Conservation (phyloP, 2,888 invertebrate genomes). For the Papilio elwesi region DNA sequence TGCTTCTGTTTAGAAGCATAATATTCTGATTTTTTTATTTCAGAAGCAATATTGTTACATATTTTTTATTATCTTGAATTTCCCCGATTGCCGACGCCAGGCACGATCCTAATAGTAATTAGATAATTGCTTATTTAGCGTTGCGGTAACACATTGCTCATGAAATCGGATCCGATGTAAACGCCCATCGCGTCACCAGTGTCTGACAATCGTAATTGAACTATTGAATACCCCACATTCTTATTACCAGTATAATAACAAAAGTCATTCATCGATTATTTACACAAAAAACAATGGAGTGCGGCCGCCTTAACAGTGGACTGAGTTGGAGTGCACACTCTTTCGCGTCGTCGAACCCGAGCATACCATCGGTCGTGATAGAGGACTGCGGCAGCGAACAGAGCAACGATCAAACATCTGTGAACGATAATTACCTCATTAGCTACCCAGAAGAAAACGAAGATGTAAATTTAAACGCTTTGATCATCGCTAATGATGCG, state of each 20-base stretch:
- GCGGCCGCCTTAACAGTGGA: conserved; percentile 63
- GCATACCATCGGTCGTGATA: conserved; percentile 56
- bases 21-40: too few relatives aligned
- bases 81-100: too few relatives aligned
- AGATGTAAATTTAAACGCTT: conserved; percentile 53
- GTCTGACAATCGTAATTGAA: conserved; percentile 42
- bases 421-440: conserved; percentile 66
- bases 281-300: conserved; percentile 66
- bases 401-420: conserved; percentile 49
- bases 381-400: conserved; percentile 56
- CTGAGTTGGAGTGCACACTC: conserved; percentile 67
- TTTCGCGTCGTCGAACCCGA: conserved; percentile 52
- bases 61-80: too few relatives aligned
- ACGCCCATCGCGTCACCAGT: conserved; percentile 58
- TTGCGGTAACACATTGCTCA: conserved; percentile 23
- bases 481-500: conserved; percentile 50
- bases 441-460: conserved; percentile 63
- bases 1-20: too few relatives aligned
- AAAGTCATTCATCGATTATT: conserved; percentile 53
- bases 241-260: conserved; percentile 44
- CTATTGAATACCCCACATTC: conserved; percentile 29
- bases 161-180: conserved; percentile 64
- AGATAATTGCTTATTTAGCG: conserved; percentile 4
- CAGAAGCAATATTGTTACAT: too few relatives aligned
- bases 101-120: not conserved